phyloP scores from a whole-genome alignment of 1,140 invertebrate genomes.

The Galleria mellonella region DNA sequence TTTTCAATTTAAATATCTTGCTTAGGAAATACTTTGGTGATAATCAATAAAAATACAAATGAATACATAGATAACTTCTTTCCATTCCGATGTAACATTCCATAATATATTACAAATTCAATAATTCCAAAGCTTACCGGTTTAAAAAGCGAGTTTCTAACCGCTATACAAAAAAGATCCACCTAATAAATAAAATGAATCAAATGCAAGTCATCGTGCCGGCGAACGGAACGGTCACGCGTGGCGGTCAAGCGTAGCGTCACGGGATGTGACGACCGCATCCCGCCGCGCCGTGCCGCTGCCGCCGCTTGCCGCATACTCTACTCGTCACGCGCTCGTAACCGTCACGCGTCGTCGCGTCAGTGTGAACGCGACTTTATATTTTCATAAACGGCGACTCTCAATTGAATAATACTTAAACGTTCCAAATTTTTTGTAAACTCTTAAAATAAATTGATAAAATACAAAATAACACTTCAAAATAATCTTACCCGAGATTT shows the following conservation, averaged over 20 bases:
- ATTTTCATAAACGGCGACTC: slow-evolving; percentile 33
- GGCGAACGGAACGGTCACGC: slow-evolving; percentile 56
- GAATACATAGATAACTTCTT: too few relatives aligned
- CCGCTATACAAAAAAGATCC: slow-evolving; percentile 20
- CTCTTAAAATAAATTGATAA: too few relatives aligned
- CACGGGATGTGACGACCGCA: slow-evolving; percentile 26
- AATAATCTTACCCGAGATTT: too few relatives aligned
- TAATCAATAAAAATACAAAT: too few relatives aligned
- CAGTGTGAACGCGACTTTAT: slow-evolving; percentile 42
- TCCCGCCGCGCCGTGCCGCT: neutral
- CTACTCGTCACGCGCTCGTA: slow-evolving; percentile 15
- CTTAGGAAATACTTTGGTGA: too few relatives aligned
- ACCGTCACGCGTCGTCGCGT: slow-evolving; percentile 30
- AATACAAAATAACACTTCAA: too few relatives aligned
- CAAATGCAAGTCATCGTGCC: slow-evolving; percentile 30
- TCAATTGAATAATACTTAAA: neutral
- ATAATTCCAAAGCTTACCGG: slow-evolving; percentile 20
- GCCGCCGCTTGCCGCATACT: too few relatives aligned
- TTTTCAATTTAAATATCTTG: too few relatives aligned
- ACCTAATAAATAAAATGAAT: slow-evolving; percentile 29
- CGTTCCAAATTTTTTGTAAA: too few relatives aligned
- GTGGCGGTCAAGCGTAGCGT: slow-evolving; percentile 30
- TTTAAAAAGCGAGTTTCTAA: slow-evolving; percentile 37
- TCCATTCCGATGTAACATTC: too few relatives aligned
- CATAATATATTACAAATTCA: neutral